Conservation (phyloP, 2,113 vertebrate species). For the Orcinus orca region DNA sequence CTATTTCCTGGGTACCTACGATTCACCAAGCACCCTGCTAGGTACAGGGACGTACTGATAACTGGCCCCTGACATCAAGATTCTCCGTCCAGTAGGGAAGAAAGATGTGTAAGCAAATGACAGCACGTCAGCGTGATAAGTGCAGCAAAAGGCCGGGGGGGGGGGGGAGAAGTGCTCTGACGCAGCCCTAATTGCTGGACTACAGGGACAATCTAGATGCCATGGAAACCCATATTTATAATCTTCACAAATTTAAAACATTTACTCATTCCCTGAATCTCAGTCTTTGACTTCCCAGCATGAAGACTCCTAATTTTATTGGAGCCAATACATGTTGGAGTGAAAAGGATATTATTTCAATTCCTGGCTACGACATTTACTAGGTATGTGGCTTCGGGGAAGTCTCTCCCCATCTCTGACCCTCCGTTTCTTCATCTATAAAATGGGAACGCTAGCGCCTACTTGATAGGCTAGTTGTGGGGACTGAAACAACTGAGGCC, state of each 20-base stretch:
- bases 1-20: neutral
- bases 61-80: neutral
- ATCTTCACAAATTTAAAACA: neutral
- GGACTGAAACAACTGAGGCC: neutral
- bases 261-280: rapidly evolving
- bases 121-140: neutral
- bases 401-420: neutral
- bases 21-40: neutral
- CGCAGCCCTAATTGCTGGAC: too few species aligned
- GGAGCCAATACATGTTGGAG: neutral
- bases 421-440: neutral
- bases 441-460: neutral
- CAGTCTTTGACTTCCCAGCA: neutral
- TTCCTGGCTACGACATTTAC: too few species aligned
- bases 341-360: neutral
- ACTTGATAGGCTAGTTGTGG: too few species aligned
- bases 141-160: neutral
- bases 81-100: neutral
- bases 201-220: neutral
- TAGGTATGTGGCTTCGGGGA: neutral
- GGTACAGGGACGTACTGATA: too few species aligned
- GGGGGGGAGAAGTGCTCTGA: rapidly evolving
- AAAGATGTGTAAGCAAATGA: neutral
- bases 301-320: rapidly evolving
- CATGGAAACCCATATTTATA: rapidly evolving